Base-by-base conservation (phyloP, 1,140 invertebrate species). In the Bicyclus anynana region DNA sequence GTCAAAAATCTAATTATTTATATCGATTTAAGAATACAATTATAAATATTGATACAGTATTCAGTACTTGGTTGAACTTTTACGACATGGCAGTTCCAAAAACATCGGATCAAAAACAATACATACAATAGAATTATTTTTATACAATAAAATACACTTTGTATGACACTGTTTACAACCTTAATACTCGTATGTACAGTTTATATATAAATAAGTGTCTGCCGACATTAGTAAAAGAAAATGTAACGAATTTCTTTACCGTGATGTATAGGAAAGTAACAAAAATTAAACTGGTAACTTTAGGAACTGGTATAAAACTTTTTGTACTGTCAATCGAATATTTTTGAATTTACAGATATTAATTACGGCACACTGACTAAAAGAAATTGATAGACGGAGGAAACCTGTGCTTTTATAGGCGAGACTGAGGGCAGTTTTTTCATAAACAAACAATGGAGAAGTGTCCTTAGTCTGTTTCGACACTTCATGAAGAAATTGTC, bases 111-210 rank as follows among this genome's bases (percentile, higher is more conserved):
- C 3, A 12, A 12, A 10, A 33, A 33, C 10, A 7, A 33, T 33
- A 33, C 29, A 33, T 33, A 33, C 29, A 33, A 33, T 33, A 14
- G 5, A 16, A 40, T 40, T 40, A 4, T 40, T 40, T 40, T 40
- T 40, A 40, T 40, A 40, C 17, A 40, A 17, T 16, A 16, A 40
- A 14, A 40, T 5, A 35, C 12, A 40, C 37, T 40, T 40, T 17
- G 37, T 40, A 40, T 33, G 29, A 33, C 29, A 33, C 29, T 12
- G 29, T 12, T 12, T 33, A 67, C 76, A 81, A 81, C 66, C 66
- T n/a, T n/a, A n/a, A n/a, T n/a, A n/a, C n/a, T n/a, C n/a, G n/a
- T 84, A 80, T 78, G 74, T 84, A 84, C 74, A 81, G 57, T 74
- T 60, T 59, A 49, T 49, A 74, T 71, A 69, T 42, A 67, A 58